A percentile compares a stretch with the other conserved stretches of the same genome.
phyloP scores from a whole-genome alignment of 2,113 vertebrate species.

The Anthoscopus minutus region DNA sequence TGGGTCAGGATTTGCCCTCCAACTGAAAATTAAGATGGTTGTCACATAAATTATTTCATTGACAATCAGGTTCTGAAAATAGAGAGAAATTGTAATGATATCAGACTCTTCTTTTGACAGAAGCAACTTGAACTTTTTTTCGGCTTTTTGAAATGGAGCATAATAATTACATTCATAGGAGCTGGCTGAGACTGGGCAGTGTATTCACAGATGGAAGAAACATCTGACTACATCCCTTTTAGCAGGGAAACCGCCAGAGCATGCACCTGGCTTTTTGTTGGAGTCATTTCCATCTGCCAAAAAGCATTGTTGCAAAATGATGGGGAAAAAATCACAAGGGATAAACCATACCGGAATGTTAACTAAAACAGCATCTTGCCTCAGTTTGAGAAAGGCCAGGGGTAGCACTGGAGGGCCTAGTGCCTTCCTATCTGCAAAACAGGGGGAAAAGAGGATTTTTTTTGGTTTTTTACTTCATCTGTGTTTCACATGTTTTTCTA shows the following conservation, averaged over 20 bases:
- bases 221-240: conserved; percentile 58
- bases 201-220: conserved; percentile 63
- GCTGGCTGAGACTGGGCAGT: background rate
- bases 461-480: background rate
- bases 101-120: background rate
- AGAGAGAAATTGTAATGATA: background rate
- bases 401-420: background rate
- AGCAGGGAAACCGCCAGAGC: background rate
- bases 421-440: background rate
- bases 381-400: background rate
- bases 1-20: background rate
- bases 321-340: background rate
- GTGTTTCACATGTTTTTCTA: background rate
- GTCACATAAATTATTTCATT: background rate
- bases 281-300: conserved; percentile 56
- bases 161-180: conserved; percentile 45
- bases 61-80: background rate
- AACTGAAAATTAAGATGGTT: background rate
- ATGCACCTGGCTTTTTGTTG: conserved; percentile 50
- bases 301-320: background rate
- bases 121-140: conserved; percentile 1
- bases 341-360: background rate
- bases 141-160: conserved; percentile 42
- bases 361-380: background rate
- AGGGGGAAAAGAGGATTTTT: background rate